Base-by-base conservation (phyloP, 2,888 invertebrate genomes). In the Chymomyza amoena region DNA sequence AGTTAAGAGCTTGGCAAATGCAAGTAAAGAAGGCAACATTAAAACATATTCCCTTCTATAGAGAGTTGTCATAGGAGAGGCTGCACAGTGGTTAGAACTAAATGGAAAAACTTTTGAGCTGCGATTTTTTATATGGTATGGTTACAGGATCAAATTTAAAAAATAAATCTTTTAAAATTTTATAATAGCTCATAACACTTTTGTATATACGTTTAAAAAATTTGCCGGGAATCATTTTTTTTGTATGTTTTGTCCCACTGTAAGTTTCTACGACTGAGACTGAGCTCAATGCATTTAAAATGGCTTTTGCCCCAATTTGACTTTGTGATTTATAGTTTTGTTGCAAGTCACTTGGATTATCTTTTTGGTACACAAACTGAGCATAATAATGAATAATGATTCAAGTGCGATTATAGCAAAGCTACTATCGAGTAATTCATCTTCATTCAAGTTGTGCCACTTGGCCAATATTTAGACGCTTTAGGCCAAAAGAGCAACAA, bases 1-100 rank as follows among this genome's bases (percentile, higher is more conserved):
- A 75, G 76, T 83, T 75, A 76, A 85, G 84, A 85, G 85, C 83
- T 70, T 77, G 72, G 73, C 75, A 68, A 75, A 63, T 64, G 75
- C 76, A 70, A 62, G 52, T 5, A 2, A 10, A 45, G 39, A 32
- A 9, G 7, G 9, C 32, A 7, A 9, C 32, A 32, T 32, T 32
- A 7, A 32, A 32, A 32, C 32, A 32, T 6, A 32, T 7, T 32
- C 1, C 32, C 32, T 32, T 32, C 32, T 32, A 7, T 32, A 32
- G 6, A 32, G 6, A 32, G 9, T 7, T 32, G 32, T 32, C 32
- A 32, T 32, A 32, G 32, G 1, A 9, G 1, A 9, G 7, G 32
- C 6, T 6, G 32, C 32, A 32, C 32, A 32, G 32, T 32, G 32
- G 32, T 32, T 32, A 32, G 0, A 9, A 9, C 7, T 32, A 9